Conservation (phyloP, 1,140 invertebrate genomes). For the Cephus cinctus region DNA sequence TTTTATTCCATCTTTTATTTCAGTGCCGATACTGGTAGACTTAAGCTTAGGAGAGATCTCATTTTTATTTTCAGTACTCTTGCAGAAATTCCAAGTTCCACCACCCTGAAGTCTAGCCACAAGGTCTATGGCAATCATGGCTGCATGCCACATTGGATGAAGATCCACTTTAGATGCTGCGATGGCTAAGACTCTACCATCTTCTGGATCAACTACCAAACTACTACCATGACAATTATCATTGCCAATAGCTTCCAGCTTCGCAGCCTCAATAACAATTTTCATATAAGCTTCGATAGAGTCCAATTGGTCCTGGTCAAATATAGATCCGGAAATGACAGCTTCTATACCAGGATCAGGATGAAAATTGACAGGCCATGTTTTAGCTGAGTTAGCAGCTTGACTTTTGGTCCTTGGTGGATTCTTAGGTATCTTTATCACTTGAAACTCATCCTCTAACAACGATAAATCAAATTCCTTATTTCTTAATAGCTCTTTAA, state of each 20-base stretch:
- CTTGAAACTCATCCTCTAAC: conserved; percentile 57
- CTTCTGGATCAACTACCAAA: conserved; percentile 70
- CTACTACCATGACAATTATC: conserved; percentile 51
- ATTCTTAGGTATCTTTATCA: conserved; percentile 61
- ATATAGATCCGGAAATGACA: conserved; percentile 63
- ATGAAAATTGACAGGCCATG: conserved; percentile 88
- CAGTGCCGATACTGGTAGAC: not conserved
- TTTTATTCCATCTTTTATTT: conserved; percentile 1
- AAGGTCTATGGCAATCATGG: conserved; percentile 83
- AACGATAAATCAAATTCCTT: conserved; percentile 57
- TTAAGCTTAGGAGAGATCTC: no score
- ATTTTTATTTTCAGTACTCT: not conserved
- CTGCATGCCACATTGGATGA: conserved; percentile 81
- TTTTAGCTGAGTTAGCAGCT: conserved; percentile 60
- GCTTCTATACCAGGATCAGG: conserved; percentile 71
- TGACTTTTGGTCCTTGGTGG: conserved; percentile 68
- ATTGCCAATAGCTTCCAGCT: conserved; percentile 39
- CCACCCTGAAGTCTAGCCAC: conserved; percentile 81
- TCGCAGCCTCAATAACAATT: conserved; percentile 60
- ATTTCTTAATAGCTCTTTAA: conserved; percentile 53
- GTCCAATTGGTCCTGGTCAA: conserved; percentile 59
- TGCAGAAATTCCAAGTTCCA: conserved; percentile 64
- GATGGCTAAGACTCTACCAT: conserved; percentile 64
- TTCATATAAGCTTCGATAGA: conserved; percentile 65
- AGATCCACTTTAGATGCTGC: conserved; percentile 60